These are phyloP conservation scores for Batillaria attramentaria DNA, from an alignment of 1,140 invertebrate species.

Conservation along the genomic window DNA sequence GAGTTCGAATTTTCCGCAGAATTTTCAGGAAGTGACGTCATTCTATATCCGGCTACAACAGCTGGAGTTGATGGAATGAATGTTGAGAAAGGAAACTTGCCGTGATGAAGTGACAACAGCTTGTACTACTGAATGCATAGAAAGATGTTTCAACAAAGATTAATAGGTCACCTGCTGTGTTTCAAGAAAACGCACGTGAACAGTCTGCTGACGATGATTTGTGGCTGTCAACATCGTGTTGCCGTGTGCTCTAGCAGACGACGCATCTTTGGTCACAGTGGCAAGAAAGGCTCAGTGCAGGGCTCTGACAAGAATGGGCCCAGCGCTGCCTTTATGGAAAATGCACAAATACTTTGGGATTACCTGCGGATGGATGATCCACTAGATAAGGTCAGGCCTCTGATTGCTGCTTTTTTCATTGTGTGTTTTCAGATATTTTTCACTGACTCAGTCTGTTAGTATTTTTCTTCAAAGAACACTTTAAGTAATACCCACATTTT, in stretches of 20 bases:
- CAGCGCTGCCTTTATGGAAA: not conserved
- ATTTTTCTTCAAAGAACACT: not conserved
- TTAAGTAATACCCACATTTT: too few relatives aligned
- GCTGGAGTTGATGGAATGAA: too few relatives aligned
- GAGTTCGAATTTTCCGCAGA: slow-evolving; percentile 28
- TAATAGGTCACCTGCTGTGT: not conserved
- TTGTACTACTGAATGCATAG: not conserved
- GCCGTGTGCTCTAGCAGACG: not conserved
- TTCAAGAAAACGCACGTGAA: not conserved
- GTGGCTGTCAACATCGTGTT: not conserved
- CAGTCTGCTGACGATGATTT: not conserved
- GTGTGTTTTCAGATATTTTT: not conserved
- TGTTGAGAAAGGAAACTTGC: not conserved
- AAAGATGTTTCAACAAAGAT: not conserved
- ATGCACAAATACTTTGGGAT: slow-evolving; percentile 41
- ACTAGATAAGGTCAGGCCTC: slow-evolving; percentile 32
- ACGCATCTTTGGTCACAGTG: not conserved
- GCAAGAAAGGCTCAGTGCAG: not conserved
- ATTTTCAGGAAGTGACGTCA: slow-evolving; percentile 22
- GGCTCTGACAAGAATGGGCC: too few relatives aligned
- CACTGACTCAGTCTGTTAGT: not conserved
- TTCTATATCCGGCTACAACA: not conserved
- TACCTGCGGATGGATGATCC: slow-evolving; percentile 37
- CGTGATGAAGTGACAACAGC: not conserved
- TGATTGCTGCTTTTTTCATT: not conserved